phyloP scores from a whole-genome alignment of 1,140 invertebrate species.

The Drosophila santomea region DNA sequence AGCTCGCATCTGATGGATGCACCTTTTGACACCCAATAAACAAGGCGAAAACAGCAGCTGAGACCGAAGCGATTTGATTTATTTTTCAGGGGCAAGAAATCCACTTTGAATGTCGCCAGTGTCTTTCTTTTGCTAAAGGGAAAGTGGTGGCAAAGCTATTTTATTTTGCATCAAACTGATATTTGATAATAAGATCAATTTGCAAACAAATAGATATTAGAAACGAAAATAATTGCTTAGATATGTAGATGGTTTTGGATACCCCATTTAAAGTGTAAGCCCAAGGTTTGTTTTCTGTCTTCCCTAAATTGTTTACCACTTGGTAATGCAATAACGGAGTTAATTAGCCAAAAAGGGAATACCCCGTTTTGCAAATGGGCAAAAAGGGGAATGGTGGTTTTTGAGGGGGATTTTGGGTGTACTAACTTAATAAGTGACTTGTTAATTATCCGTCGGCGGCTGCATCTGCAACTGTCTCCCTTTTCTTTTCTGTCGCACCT shows the following conservation, averaged over 20 bases:
- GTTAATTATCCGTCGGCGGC: slow-evolving; percentile 43
- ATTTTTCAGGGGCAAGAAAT: neutral
- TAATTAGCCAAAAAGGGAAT: slow-evolving; percentile 11
- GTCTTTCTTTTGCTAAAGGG: neutral
- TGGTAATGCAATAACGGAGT: neutral
- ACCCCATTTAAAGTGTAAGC: too few species aligned
- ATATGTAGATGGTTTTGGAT: too few species aligned
- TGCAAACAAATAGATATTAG: too few species aligned
- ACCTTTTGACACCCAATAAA: slow-evolving; percentile 55
- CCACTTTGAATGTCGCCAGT: neutral
- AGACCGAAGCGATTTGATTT: slow-evolving; percentile 9
- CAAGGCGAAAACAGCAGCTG: slow-evolving; percentile 38
- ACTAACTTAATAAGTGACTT: slow-evolving; percentile 31
- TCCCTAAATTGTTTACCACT: neutral
- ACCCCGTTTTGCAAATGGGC: neutral
- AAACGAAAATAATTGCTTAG: too few species aligned
- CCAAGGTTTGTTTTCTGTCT: too few species aligned
- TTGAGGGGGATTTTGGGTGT: neutral
- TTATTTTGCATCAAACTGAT: too few species aligned
- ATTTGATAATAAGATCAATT: too few species aligned
- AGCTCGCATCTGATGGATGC: slow-evolving; percentile 41
- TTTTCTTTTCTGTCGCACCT: slow-evolving; percentile 10
- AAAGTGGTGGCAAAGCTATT: neutral
- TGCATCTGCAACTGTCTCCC: slow-evolving; percentile 4
- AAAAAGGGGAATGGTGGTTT: neutral